These are phyloP conservation scores for Mesocricetus auratus DNA, from an alignment of 2,113 vertebrate species.

Conservation along the genomic window DNA sequence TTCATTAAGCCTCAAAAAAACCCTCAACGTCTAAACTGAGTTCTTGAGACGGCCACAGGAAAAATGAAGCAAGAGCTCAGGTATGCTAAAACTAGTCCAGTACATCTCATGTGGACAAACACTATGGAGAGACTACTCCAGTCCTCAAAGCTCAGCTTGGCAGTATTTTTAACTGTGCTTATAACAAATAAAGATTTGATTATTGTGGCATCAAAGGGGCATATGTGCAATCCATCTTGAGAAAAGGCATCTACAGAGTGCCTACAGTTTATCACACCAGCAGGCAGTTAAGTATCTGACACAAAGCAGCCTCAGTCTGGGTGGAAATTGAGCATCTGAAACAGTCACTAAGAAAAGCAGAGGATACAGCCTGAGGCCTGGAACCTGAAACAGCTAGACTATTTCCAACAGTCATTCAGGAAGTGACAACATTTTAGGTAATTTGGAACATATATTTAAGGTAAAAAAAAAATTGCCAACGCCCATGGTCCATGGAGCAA, in stretches of 20 bases:
- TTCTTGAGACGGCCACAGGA: neutral
- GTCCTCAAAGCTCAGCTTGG: neutral
- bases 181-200: neutral
- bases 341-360: neutral
- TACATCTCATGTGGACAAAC: neutral
- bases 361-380: neutral
- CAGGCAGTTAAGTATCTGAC: neutral
- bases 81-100: neutral
- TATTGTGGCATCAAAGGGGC: constrained; percentile 5
- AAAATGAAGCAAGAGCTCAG: neutral
- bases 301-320: neutral
- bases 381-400: neutral
- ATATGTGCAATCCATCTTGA: neutral
- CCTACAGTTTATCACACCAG: neutral
- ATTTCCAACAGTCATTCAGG: neutral
- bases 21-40: neutral
- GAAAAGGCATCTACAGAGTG: neutral
- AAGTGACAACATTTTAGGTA: neutral
- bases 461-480: neutral
- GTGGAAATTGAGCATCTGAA: neutral
- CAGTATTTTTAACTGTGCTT: neutral
- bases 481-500: neutral
- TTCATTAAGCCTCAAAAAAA: neutral
- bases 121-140: neutral
- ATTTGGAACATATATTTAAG: neutral